Evolutionary conservation across 2,888 invertebrate species (phyloP).

Genomic region (Drosophila diplacantha): DNA sequence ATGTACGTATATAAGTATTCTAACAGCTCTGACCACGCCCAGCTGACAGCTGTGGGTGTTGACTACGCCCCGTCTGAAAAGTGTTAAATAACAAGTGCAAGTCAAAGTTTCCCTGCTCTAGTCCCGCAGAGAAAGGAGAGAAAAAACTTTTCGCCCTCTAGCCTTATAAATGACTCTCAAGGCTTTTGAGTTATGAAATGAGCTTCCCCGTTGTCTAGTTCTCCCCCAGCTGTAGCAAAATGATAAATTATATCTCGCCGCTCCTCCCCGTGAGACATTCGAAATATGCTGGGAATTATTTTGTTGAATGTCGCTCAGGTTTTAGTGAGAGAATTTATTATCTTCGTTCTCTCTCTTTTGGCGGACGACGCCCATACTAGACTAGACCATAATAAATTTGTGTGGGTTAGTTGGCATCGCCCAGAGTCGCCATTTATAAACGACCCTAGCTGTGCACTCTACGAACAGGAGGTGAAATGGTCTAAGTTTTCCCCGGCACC

Average conservation of each 20-base stretch:
- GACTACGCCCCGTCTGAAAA: slow-evolving; percentile 22
- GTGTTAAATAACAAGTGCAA: slow-evolving; percentile 48
- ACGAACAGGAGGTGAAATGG: slow-evolving; percentile 6
- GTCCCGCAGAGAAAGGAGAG: not conserved
- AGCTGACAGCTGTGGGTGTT: slow-evolving; percentile 30
- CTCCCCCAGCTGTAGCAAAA: slow-evolving; percentile 18
- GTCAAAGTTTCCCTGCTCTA: slow-evolving; percentile 25
- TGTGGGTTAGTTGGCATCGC: slow-evolving; percentile 47
- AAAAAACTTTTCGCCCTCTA: slow-evolving; percentile 30
- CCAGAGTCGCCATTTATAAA: slow-evolving; percentile 29
- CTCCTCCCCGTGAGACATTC: slow-evolving; percentile 52
- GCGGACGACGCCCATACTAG: slow-evolving; percentile 24
- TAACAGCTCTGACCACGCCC: slow-evolving; percentile 28
- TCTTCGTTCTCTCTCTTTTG: slow-evolving; percentile 27
- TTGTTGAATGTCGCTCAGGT: slow-evolving; percentile 68
- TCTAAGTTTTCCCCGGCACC: not conserved
- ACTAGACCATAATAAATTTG: slow-evolving; percentile 58
- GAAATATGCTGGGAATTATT: slow-evolving; percentile 73
- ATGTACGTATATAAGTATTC: slow-evolving; percentile 16
- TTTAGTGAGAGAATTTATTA: slow-evolving; percentile 61
- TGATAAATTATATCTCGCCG: slow-evolving; percentile 41
- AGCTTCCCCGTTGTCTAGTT: slow-evolving; percentile 11
- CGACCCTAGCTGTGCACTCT: slow-evolving; percentile 21
- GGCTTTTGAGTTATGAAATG: slow-evolving; percentile 61
- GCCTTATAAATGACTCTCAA: slow-evolving; percentile 55